A percentile compares a stretch with the other conserved stretches of the same genome.
These are phyloP conservation scores for Gymnothorax javanicus DNA, from an alignment of 2,797 vertebrate genomes.

Conservation along the genomic window DNA sequence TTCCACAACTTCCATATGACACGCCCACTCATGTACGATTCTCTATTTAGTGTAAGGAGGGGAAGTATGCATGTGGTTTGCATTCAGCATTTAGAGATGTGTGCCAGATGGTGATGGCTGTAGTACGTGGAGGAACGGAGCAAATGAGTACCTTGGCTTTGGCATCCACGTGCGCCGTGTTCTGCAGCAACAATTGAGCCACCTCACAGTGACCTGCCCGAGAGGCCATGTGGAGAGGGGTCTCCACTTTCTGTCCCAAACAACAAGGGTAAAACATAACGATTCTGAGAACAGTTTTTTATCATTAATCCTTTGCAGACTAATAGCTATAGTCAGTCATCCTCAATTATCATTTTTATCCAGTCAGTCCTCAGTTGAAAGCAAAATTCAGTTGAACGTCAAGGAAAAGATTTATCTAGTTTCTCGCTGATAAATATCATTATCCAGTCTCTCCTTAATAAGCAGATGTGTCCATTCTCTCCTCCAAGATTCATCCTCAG, in stretches of 20 bases:
- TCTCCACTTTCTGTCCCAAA: conserved; percentile 89
- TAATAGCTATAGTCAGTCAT: too few species aligned
- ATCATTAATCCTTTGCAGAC: too few species aligned
- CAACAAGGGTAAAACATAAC: conserved; percentile 27
- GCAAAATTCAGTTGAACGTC: too few species aligned
- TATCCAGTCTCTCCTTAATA: too few species aligned
- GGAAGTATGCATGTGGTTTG: neutral
- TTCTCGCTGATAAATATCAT: too few species aligned
- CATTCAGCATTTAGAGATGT: neutral
- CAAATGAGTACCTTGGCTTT: conserved; percentile 84
- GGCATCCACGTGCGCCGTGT: conserved; percentile 91
- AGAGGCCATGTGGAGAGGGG: conserved; percentile 94
- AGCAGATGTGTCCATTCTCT: too few species aligned
- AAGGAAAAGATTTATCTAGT: too few species aligned
- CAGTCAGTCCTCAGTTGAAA: too few species aligned
- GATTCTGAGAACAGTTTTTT: neutral
- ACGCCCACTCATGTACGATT: too few species aligned
- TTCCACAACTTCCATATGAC: too few species aligned
- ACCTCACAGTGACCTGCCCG: conserved; percentile 92
- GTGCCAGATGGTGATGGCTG: neutral
- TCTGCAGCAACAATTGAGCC: conserved; percentile 91
- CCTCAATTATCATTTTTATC: too few species aligned
- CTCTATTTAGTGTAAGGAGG: neutral
- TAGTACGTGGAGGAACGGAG: neutral
- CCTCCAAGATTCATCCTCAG: too few species aligned